These are phyloP conservation scores for Phataginus tricuspis DNA, from an alignment of 2,797 vertebrate species.

Conservation along the genomic window DNA sequence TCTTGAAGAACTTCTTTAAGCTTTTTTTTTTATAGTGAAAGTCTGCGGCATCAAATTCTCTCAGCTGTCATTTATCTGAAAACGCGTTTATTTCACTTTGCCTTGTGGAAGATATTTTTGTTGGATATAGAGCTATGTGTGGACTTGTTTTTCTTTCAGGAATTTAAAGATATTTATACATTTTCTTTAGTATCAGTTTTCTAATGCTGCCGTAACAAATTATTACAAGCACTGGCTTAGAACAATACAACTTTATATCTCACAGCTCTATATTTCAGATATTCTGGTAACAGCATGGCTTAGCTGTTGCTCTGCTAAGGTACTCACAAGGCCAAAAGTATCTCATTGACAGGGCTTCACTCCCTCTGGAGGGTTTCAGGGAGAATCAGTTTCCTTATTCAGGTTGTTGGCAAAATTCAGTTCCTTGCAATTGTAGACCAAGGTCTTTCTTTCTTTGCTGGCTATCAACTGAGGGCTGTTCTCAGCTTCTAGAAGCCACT, in stretches of 20 bases:
- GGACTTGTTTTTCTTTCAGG: slow-evolving; percentile 12
- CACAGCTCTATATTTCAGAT: background rate
- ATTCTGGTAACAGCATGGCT: background rate
- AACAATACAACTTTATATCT: background rate
- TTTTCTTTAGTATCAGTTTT: slow-evolving; percentile 3
- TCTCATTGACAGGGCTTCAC: background rate
- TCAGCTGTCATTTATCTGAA: background rate
- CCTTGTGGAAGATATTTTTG: slow-evolving; percentile 15
- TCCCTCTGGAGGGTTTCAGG: background rate
- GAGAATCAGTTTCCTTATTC: background rate
- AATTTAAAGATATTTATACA: slow-evolving; percentile 15
- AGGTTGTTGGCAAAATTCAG: background rate
- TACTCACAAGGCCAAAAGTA: background rate
- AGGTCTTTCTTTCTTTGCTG: background rate
- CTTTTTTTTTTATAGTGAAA: background rate
- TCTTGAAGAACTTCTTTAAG: background rate
- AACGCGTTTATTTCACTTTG: slow-evolving; percentile 41
- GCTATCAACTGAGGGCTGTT: background rate
- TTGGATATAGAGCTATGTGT: background rate
- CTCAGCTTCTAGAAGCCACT: background rate
- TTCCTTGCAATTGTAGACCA: background rate
- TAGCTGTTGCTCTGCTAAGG: background rate
- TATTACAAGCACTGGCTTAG: slow-evolving; percentile 30
- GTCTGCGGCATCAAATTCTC: background rate
- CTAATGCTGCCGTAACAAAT: background rate